Percentiles rank a stretch among this genome's conserved stretches.
These are phyloP conservation scores for Pyrocephalus nanus DNA, from an alignment of 2,797 vertebrate species.

Conservation along the genomic window DNA sequence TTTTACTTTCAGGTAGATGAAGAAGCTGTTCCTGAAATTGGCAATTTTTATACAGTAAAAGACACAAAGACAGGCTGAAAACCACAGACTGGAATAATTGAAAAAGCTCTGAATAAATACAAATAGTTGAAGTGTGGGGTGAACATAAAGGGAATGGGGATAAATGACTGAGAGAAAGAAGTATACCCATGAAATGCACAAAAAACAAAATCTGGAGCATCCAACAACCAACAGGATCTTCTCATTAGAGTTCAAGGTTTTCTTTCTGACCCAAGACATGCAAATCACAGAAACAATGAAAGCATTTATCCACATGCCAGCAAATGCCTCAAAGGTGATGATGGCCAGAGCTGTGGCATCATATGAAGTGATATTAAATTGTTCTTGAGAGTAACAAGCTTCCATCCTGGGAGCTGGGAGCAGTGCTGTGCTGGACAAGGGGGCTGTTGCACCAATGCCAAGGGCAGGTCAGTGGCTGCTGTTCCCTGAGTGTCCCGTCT, in stretches of 20 bases:
- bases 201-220: constrained; percentile 11
- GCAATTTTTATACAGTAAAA: constrained; percentile 71
- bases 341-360: fast-evolving
- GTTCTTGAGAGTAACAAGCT: background rate
- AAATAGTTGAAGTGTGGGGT: too few species aligned
- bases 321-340: background rate
- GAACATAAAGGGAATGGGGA: too few species aligned
- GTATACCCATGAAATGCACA: background rate
- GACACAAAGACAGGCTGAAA: constrained; percentile 39
- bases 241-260: background rate
- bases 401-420: background rate
- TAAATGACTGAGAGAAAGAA: background rate
- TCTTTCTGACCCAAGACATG: background rate
- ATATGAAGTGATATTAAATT: background rate
- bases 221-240: constrained; percentile 39
- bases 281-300: constrained; percentile 35
- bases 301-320: constrained; percentile 40
- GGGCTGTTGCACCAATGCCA: too few species aligned
- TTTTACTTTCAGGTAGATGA: constrained; percentile 62
- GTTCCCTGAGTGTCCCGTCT: too few species aligned
- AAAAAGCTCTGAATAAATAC: too few species aligned
- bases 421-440: background rate
- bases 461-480: too few species aligned
- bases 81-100: background rate
- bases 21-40: background rate